A percentile compares a stretch with the other conserved stretches of the same genome.
Conservation (phyloP, 2,888 invertebrate genomes). For the Stramonita haemastoma region DNA sequence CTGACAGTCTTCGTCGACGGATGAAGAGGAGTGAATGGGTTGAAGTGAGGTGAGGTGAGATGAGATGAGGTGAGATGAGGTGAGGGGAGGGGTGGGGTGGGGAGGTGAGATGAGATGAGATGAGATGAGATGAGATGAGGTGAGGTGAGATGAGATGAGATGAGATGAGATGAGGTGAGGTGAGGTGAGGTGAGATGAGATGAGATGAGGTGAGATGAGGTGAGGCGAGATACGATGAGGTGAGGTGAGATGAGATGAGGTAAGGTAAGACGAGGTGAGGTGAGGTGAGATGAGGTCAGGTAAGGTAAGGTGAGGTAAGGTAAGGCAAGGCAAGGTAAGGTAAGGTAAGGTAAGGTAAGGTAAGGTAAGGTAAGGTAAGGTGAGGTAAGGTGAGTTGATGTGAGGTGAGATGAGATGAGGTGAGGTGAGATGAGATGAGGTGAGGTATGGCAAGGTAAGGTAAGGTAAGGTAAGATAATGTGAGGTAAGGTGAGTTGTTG, state of each 20-base stretch:
- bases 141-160: not conserved
- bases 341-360: not conserved
- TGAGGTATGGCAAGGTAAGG: not conserved
- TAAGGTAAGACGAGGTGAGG: not conserved
- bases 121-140: not conserved
- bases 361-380: not conserved
- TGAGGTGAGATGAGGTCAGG: not conserved
- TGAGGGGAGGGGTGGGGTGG: not conserved
- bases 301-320: too few species aligned
- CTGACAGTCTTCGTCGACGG: too few species aligned
- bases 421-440: not conserved
- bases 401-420: not conserved
- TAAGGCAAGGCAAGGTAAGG: not conserved
- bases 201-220: not conserved
- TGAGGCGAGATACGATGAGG: not conserved
- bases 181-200: too few species aligned
- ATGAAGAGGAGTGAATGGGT: too few species aligned
- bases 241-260: not conserved
- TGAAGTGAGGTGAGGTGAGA: not conserved
- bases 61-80: not conserved
- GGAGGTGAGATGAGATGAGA: not conserved
- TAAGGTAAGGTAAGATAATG: not conserved
- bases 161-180: not conserved
- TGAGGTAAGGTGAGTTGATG: too few species aligned
- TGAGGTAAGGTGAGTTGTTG: not conserved